Evolutionary conservation across 2,113 vertebrate genomes (phyloP), one percentile per base, ranked within the genome.

Genomic region (Periophthalmodon schlosseri): DNA sequence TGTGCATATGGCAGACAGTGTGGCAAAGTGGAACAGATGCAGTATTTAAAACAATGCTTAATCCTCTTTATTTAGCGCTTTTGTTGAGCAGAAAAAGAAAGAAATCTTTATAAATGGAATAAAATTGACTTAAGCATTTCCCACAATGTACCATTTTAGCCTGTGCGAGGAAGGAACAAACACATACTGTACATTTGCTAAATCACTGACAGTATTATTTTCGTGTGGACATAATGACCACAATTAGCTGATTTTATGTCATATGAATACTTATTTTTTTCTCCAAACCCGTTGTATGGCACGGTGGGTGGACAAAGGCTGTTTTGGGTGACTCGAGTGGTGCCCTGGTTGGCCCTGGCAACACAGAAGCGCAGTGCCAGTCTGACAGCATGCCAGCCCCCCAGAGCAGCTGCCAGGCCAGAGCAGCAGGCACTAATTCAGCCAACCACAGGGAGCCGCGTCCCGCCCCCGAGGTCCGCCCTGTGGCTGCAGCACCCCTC

Each of bases 381-480:
- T 79, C 86, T 89, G 84, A 88, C 78, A 83, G 74, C 18, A 65
- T 78, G 91, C 91, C 92, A 92, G 86, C 69, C 78, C 46, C 28
- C 74, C 79, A 74, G 75, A 81, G 74, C 91, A 93, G 89, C 90
- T 92, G 91, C 86, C 88, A 84, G 88, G 84, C 88, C 73, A 74
- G 82, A 88, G 82, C 90, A 92, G 87, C 85, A 79, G 90, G 86
- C 90, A 85, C 81, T 91, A 89, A 92, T 91, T 92, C 89, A 90
- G 76, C 84, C 89, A 87, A 74, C 90, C 83, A 82, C 84, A 86
- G 90, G 86, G 87, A 90, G 70, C 78, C 84, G 63, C 77, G 72
- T 76, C 63, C 23, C 77, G 56, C 28, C 71, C 76, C 72, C 73
- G 68, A 76, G 66, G 68, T 74, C 73, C 71, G 78, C 84, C 79